phyloP scores from a whole-genome alignment of 2,113 vertebrate genomes.

The Dendrocopos noguchii region DNA sequence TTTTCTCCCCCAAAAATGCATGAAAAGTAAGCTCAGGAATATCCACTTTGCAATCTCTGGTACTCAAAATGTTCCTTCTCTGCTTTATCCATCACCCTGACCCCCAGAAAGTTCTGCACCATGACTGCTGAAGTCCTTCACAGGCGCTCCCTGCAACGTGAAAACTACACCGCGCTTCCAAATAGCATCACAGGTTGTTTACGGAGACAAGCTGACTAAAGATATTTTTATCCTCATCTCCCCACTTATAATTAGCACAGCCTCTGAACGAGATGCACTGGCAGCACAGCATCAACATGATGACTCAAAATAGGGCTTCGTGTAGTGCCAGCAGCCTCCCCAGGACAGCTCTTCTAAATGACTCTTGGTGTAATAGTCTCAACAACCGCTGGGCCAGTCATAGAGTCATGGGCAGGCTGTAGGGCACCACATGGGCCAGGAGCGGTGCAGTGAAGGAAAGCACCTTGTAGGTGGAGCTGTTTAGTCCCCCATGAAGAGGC shows the following conservation, averaged over 20 bases:
- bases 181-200: constrained; percentile 54
- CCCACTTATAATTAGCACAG: constrained; percentile 58
- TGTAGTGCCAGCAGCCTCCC: neutral
- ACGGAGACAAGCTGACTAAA: constrained; percentile 11
- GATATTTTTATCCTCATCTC: constrained; percentile 55
- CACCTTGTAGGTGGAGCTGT: neutral
- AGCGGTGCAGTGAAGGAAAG: neutral
- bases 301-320: neutral
- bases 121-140: neutral
- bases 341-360: neutral
- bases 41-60: neutral
- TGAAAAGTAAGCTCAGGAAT: neutral
- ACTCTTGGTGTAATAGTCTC: neutral
- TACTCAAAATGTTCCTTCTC: neutral
- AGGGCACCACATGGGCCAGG: accelerated
- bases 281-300: neutral
- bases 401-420: accelerated
- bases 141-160: neutral
- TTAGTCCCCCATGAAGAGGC: neutral
- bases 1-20: neutral
- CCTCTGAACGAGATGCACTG: constrained; percentile 34
- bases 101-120: neutral
- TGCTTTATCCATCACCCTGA: neutral
- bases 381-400: neutral
- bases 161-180: constrained; percentile 16